Evolutionary conservation across 2,888 invertebrate genomes (phyloP), one percentile per base, ranked within the genome.

Genomic region (Chrysina gloriosa): DNA sequence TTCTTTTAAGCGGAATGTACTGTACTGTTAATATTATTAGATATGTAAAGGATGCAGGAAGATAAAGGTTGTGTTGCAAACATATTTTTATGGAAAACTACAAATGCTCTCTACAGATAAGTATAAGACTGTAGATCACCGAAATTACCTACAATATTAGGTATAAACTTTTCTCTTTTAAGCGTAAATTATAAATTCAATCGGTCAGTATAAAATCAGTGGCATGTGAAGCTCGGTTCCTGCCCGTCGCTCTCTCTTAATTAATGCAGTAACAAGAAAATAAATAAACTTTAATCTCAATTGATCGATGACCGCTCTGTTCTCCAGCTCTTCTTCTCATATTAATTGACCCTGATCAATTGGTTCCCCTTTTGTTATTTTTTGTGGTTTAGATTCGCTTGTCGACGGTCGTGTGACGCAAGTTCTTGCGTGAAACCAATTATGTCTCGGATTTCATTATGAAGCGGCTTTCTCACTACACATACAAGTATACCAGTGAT

Each of bases 281-380:
- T 39, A 36, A 39, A 39, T 39, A 58, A 58, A 39, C 14, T 39
- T 58, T 58, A 39, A 36, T 39, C 6, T 25, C 39, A 58, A 58
- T 58, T 58, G 58, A 58, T 58, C 36, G 58, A 58, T 39, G 58
- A 58, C 58, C 39, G 39, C 25, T 58, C 11, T 58, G 23, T 58
- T 58, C 58, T 23, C 39, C 14, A 58, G 19, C 25, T 58, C 25
- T 23, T 39, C 39, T 39, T 58, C 58, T 58, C 58, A 39, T 58
- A 58, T 39, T 42, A 58, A 58, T 58, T 58, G 58, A 58, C 58
- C 58, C 39, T 58, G 58, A 58, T 58, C 58, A 58, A 58, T 58
- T 58, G 39, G 39, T 58, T 39, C 58, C 25, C 58, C 58, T 58
- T 54, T 23, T 39, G 58, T 58, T 58, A 58, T 58, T 58, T 25